Conservation (phyloP, 1,140 invertebrate genomes). For the Geopemphigus sp. region DNA sequence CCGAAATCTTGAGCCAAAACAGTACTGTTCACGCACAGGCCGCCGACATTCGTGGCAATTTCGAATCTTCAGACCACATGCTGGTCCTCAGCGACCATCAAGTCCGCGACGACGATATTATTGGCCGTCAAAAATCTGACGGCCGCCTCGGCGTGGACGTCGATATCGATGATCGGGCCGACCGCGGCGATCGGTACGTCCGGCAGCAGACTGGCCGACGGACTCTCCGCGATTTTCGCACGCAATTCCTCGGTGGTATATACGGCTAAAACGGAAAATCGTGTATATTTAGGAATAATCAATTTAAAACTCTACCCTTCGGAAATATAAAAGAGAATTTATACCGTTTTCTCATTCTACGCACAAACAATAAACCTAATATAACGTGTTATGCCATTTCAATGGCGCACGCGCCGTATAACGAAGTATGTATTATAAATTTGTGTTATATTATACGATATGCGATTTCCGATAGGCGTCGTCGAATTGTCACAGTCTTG, state of each 20-base stretch:
- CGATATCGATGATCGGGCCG: neutral
- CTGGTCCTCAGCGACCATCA: neutral
- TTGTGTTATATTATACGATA: no score
- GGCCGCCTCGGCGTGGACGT: neutral
- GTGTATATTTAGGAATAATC: no score
- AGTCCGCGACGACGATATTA: neutral
- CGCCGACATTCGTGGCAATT: neutral
- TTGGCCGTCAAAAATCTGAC: conserved; percentile 11
- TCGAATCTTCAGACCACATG: neutral
- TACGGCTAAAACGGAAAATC: neutral
- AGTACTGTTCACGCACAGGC: conserved; percentile 22
- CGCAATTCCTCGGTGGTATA: conserved; percentile 23
- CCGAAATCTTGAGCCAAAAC: neutral
- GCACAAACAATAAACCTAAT: no score
- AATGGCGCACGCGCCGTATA: neutral
- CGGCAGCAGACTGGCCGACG: neutral
- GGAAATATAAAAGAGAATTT: no score
- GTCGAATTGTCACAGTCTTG: conserved; percentile 50
- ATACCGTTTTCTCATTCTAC: no score
- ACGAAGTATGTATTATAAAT: neutral
- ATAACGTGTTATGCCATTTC: no score
- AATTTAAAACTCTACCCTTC: no score
- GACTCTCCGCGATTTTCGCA: neutral
- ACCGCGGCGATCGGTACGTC: conserved; percentile 1
- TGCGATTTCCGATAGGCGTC: conserved; percentile 1